A percentile compares a stretch with the other conserved stretches of the same genome.
Evolutionary conservation across 2,888 invertebrate genomes (phyloP).

Genomic region (Pristionchus exspectatus): DNA sequence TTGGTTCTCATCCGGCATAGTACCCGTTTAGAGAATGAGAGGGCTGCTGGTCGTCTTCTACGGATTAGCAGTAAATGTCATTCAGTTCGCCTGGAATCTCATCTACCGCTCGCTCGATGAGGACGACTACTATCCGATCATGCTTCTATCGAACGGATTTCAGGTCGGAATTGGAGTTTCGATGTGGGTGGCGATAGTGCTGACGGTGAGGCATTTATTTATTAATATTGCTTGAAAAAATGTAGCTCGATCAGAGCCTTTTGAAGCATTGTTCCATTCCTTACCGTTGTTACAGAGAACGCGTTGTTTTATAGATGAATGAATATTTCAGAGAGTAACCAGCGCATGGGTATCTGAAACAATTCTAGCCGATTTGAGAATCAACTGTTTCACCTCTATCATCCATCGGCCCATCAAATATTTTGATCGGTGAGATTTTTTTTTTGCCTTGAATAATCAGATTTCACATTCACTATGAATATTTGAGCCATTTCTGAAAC

Average conservation of each 20-base stretch:
- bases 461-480: too few relatives aligned
- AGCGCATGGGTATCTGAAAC: conserved; percentile 44
- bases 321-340: conserved; percentile 25
- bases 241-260: too few relatives aligned
- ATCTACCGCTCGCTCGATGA: neutral
- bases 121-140: neutral
- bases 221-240: too few relatives aligned
- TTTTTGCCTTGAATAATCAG: neutral
- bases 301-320: too few relatives aligned
- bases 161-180: neutral
- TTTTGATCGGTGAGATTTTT: conserved; percentile 21
- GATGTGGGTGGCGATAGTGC: neutral
- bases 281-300: too few relatives aligned
- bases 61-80: too few relatives aligned
- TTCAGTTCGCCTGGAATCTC: neutral
- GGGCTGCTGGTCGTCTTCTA: too few relatives aligned
- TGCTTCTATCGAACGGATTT: neutral
- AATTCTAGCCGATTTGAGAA: conserved; percentile 12
- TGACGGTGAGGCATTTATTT: conserved; percentile 1
- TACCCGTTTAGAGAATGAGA: too few relatives aligned
- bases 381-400: conserved; percentile 35
- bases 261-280: too few relatives aligned
- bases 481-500: too few relatives aligned
- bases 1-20: too few relatives aligned
- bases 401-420: conserved; percentile 45